phyloP scores from a whole-genome alignment of 2,797 vertebrate genomes.

The Hipposideros larvatus region DNA sequence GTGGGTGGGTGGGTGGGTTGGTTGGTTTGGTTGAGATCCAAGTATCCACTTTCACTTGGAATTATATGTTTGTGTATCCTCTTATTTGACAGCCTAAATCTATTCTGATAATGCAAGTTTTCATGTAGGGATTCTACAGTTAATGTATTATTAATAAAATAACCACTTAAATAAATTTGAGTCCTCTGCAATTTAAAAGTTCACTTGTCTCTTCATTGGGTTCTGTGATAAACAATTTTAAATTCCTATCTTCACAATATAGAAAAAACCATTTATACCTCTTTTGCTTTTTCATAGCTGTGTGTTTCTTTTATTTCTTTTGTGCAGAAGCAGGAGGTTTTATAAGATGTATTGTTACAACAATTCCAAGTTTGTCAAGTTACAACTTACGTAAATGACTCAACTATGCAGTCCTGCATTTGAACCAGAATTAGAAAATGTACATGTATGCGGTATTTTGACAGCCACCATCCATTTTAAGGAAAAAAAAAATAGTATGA shows the following conservation, averaged over 20 bases:
- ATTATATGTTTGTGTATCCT: slow-evolving; percentile 41
- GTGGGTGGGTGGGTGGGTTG: neutral
- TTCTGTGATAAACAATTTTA: slow-evolving; percentile 42
- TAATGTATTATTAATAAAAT: slow-evolving; percentile 68
- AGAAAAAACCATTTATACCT: slow-evolving; percentile 47
- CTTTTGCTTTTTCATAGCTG: slow-evolving; percentile 25
- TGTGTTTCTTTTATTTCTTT: slow-evolving; percentile 59
- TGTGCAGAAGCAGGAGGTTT: slow-evolving; percentile 47
- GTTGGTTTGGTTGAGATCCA: slow-evolving; percentile 5
- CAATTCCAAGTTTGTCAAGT: slow-evolving; percentile 81
- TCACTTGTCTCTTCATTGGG: slow-evolving; percentile 13
- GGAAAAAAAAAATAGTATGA: slow-evolving; percentile 77
- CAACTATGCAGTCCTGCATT: slow-evolving; percentile 73
- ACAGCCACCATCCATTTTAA: slow-evolving; percentile 80
- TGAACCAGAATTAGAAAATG: slow-evolving; percentile 78
- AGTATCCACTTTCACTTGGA: slow-evolving; percentile 40
- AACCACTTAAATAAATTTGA: slow-evolving; percentile 39
- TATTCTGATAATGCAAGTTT: slow-evolving; percentile 44
- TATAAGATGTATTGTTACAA: slow-evolving; percentile 66
- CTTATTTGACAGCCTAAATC: slow-evolving; percentile 40
- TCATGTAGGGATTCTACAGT: neutral
- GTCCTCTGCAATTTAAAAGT: slow-evolving; percentile 38
- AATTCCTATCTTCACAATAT: slow-evolving; percentile 35
- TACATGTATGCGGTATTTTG: slow-evolving; percentile 77
- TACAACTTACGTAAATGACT: slow-evolving; percentile 71